These are phyloP conservation scores for Athetis lepigone DNA, from an alignment of 2,888 invertebrate genomes.

Conservation along the genomic window DNA sequence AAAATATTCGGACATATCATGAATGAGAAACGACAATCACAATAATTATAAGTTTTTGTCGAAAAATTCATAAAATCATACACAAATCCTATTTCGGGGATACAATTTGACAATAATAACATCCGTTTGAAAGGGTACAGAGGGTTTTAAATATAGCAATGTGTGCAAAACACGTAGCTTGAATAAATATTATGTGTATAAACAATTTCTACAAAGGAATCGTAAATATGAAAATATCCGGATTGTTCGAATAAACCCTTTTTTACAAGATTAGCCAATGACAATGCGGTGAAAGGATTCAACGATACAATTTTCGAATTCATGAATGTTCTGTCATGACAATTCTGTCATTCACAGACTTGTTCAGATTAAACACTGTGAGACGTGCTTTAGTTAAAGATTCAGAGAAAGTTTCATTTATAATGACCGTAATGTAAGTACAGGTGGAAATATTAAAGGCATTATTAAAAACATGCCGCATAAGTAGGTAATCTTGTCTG, in stretches of 20 bases:
- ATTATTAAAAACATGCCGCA: not conserved
- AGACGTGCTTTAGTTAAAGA: constrained; percentile 23
- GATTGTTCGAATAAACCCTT: constrained; percentile 70
- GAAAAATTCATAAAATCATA: constrained; percentile 67
- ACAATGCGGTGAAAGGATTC: constrained; percentile 68
- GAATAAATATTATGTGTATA: constrained; percentile 86
- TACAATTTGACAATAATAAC: constrained; percentile 82
- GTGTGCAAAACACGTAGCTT: constrained; percentile 80
- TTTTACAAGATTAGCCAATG: constrained; percentile 68
- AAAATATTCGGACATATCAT: constrained; percentile 54
- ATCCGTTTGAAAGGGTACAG: constrained; percentile 80
- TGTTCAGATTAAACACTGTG: constrained; percentile 54
- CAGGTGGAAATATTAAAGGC: constrained; percentile 30
- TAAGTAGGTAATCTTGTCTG: constrained; percentile 10
- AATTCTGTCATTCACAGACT: constrained; percentile 50
- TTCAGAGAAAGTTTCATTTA: constrained; percentile 11
- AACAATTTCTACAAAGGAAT: constrained; percentile 78
- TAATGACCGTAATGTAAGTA: constrained; percentile 13
- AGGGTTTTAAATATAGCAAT: constrained; percentile 73
- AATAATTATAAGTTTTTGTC: constrained; percentile 68
- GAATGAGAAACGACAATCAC: constrained; percentile 59
- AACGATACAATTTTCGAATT: constrained; percentile 66
- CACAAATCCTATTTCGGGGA: constrained; percentile 71
- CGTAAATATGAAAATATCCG: constrained; percentile 80
- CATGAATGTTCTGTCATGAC: constrained; percentile 62